A percentile compares a stretch with the other conserved stretches of the same genome.
Evolutionary conservation across 2,888 invertebrate genomes (phyloP).

Genomic region (Apoda limacodes): DNA sequence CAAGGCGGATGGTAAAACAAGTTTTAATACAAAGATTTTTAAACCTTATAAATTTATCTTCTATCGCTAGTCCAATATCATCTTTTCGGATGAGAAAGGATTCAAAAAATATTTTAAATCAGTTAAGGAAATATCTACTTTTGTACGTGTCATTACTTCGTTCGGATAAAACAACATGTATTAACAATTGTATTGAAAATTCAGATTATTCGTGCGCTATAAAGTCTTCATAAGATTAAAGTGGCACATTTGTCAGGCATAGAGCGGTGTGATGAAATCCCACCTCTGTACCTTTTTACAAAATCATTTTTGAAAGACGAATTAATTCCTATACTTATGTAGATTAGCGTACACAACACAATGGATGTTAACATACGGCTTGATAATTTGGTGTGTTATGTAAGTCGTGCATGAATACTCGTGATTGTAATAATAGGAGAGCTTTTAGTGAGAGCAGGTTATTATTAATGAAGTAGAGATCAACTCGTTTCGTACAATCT

Average conservation of each 20-base stretch:
- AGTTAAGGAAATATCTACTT: too few species aligned
- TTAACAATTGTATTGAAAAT: constrained; percentile 50
- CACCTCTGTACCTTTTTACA: constrained; percentile 47
- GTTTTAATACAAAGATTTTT: too few species aligned
- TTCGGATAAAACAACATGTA: constrained; percentile 28
- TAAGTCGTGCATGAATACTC: constrained; percentile 50
- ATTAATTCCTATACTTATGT: constrained; percentile 69
- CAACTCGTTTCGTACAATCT: constrained; percentile 31
- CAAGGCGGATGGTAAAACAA: constrained; percentile 25
- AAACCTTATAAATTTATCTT: too few species aligned
- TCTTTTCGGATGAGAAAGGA: too few species aligned
- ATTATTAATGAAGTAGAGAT: constrained; percentile 56
- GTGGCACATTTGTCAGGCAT: constrained; percentile 24
- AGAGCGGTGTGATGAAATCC: constrained; percentile 41
- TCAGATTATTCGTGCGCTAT: constrained; percentile 31
- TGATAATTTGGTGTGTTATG: constrained; percentile 58
- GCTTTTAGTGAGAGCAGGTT: constrained; percentile 43
- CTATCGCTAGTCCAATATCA: too few species aligned
- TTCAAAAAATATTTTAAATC: too few species aligned
- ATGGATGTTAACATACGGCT: constrained; percentile 56
- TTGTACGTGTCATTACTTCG: constrained; percentile 24
- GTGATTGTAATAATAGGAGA: constrained; percentile 50
- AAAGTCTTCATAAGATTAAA: constrained; percentile 27
- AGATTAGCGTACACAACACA: constrained; percentile 58
- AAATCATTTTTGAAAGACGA: constrained; percentile 62